These are phyloP conservation scores for Bombyx mori DNA, from an alignment of 1,140 invertebrate species.

Conservation along the genomic window ASM3026992v2 NC_085126.1:3335001-3335500, in stretches of 20 bases:
- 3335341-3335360: slow-evolving; percentile 3
- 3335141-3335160: neutral
- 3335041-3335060: slow-evolving; percentile 5
- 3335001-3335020: neutral
- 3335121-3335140: neutral
- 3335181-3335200: neutral
- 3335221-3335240: slow-evolving; percentile 1
- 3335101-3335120: slow-evolving; percentile 4
- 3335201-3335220: slow-evolving; percentile 5
- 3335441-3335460: slow-evolving; percentile 4
- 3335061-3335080: neutral
- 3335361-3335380: neutral
- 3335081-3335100: slow-evolving; percentile 2
- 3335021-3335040: slow-evolving; percentile 2
- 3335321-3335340: neutral
- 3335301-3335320: neutral
- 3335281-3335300: neutral
- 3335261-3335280: slow-evolving; percentile 3
- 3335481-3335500: neutral
- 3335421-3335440: neutral
- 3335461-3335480: neutral
- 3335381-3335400: slow-evolving; percentile 5
- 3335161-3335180: neutral
- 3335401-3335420: slow-evolving; percentile 1
- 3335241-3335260: slow-evolving; percentile 1